Evolutionary conservation across 2,888 invertebrate species (phyloP).

Genomic region (Drosophila rellima): DNA sequence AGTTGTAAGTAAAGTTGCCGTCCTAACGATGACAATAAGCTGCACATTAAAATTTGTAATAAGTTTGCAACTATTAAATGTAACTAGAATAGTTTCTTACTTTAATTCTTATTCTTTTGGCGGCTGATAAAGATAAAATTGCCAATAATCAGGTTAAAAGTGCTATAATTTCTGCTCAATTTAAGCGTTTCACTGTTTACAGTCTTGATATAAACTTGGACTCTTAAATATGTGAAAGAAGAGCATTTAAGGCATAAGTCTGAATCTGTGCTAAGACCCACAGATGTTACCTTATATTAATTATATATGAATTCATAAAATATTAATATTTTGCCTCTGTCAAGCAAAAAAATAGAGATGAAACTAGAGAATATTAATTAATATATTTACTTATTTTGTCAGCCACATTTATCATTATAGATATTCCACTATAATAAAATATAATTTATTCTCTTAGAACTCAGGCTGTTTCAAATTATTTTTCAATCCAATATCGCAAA

Average conservation of each 20-base stretch:
- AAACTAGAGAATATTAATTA: not conserved
- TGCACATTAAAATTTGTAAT: slow-evolving; percentile 1
- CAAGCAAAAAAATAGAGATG: not conserved
- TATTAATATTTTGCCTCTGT: too few species aligned
- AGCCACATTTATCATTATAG: not conserved
- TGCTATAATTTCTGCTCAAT: not conserved
- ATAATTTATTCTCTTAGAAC: not conserved
- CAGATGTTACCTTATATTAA: too few species aligned
- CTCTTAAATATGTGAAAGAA: not conserved
- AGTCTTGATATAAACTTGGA: not conserved
- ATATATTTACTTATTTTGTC: not conserved
- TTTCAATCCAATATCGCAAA: not conserved
- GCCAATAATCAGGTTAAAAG: not conserved
- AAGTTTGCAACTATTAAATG: slow-evolving; percentile 3
- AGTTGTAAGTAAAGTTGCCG: not conserved
- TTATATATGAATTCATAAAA: too few species aligned
- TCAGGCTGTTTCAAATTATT: not conserved
- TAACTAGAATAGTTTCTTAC: not conserved
- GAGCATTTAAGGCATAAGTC: not conserved
- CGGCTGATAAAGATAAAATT: not conserved
- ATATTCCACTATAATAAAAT: not conserved
- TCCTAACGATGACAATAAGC: not conserved
- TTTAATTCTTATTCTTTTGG: not conserved
- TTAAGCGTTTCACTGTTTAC: not conserved
- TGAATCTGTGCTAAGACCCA: too few species aligned